Evolutionary conservation across 1,140 invertebrate genomes (phyloP), one percentile per base, ranked within the genome.

Genomic region (Drosophila trapezifrons): DNA sequence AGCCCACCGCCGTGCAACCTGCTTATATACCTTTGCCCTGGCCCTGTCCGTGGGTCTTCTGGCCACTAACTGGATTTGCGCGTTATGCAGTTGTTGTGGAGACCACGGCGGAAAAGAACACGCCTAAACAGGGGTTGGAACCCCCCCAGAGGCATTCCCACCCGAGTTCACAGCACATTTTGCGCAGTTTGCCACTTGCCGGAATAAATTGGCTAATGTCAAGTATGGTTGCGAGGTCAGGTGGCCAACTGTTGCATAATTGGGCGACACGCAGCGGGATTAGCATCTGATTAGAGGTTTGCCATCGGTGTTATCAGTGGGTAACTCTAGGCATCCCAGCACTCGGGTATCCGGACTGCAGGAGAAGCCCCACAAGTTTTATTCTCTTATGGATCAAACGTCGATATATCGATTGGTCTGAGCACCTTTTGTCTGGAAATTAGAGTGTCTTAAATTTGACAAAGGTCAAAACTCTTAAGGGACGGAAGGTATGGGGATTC

Each of bases 11-110:
- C 62, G 54, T 59, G 22, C 76, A 77, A 91, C 90, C 67, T 85
- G 86, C 90, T 91, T 91, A 85, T 91, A 91, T 91, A 91, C 90
- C 86, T 90, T 91, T 85, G 74, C 45, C 46, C 63, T 63, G 73
- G 65, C 74, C 67, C 65, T 69, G 76, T 65, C 69, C 78, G 78
- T 69, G 76, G 76, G 76, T 54, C 65, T 82, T 87, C 58, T 42
- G 65, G 54, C 51, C 81, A 78, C 90, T 91, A 91, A 91, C 58
- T 90, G 90, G 90, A 91, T 91, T 91, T 91, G 56, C 54, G 56
- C 71, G 72, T 90, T 90, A 90, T 77, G 85, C 76, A 83, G 42
- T 63, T 60, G 58, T 59, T 76, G n/a, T 62, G 64, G 64, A 35
- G 38, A 45, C 20, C 10, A 35, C 57, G 10, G 37, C 55, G 22